Base-by-base conservation (phyloP, 2,113 vertebrate genomes). In the Donacobius atricapilla region DNA sequence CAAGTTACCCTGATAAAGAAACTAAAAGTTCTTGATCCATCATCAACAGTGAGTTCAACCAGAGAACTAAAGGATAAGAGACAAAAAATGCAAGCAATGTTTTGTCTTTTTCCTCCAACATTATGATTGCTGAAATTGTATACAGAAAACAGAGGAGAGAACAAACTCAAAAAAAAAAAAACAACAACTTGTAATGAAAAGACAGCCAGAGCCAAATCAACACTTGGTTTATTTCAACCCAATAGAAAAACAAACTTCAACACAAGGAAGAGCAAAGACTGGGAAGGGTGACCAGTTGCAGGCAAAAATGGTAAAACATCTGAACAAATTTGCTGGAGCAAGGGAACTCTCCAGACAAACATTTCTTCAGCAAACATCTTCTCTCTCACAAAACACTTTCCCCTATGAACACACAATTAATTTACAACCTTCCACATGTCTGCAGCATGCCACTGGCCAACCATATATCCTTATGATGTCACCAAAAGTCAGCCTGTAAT, bases 241-340 rank as follows among this genome's bases (percentile, higher is more conserved):
- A 13, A 45, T 95, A 82, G 54, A 53, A 87, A 85, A 89, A 54
- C 40, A 78, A 95, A 86, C 50, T 72, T 50, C 31, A 44, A 58
- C 27, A 33, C 1, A 15, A 44, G 64, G 25, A 65, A 90, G 33
- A 84, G 42, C 65, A 83, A 83, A 94, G 83, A 81, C 10, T 40
- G 30, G 17, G 42, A 89, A 84, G 48, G 30, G 42, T 69, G 92
- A 87, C 53, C 48, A 82, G 69, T 63, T 82, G 35, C 47, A 92
- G 45, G 63, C 69, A 84, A 83, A 63, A 79, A 78, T 58, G 44
- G 75, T 71, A 63, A 87, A 31, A 72, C n/a, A 45, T 50, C 47
- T 79, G 75, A 83, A 71, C 11, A 81, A 69, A 61, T 17, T 4
- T 42, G 22, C 35, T 53, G 47, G 21, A 72, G 53, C 53, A 82